A percentile compares a stretch with the other conserved stretches of the same genome.
Evolutionary conservation across 2,113 vertebrate species (phyloP).

Genomic region (Atractosteus spatula): DNA sequence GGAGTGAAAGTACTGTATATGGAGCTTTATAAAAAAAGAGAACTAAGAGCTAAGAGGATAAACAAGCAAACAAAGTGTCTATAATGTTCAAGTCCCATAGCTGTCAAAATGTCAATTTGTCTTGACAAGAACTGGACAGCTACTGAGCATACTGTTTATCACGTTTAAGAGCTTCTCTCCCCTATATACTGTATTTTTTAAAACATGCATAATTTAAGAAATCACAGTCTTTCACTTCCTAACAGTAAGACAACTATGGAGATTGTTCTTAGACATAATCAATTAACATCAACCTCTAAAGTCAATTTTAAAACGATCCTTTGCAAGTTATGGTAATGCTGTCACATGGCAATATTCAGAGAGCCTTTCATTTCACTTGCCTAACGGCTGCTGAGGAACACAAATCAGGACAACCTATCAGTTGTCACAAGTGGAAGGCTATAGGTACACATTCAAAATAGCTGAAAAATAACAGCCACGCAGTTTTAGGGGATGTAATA

Average conservation of each 20-base stretch:
- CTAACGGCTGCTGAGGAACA: constrained; percentile 40
- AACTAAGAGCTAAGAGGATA: no score
- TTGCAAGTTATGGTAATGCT: constrained; percentile 36
- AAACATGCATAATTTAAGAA: constrained; percentile 71
- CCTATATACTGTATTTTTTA: constrained; percentile 49
- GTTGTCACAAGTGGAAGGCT: constrained; percentile 5
- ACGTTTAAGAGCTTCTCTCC: constrained; percentile 60
- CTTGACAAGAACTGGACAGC: constrained; percentile 28
- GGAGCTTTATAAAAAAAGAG: no score
- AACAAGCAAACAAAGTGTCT: no score
- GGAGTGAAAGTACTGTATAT: no score
- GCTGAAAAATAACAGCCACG: not conserved
- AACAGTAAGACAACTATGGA: constrained; percentile 48
- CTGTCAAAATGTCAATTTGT: not conserved
- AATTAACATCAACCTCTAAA: constrained; percentile 59
- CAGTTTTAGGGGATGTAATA: not conserved
- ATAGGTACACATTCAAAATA: not conserved
- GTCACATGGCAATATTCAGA: constrained; percentile 33
- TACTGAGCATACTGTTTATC: constrained; percentile 51
- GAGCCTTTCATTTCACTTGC: constrained; percentile 40
- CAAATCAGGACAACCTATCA: constrained; percentile 38
- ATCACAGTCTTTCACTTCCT: constrained; percentile 48
- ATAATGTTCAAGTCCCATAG: not conserved
- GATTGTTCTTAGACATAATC: constrained; percentile 62
- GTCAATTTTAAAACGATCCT: constrained; percentile 34